Evolutionary conservation across 2,888 invertebrate genomes (phyloP), one percentile per base, ranked within the genome.

Genomic region (Zele albiditarsus): DNA sequence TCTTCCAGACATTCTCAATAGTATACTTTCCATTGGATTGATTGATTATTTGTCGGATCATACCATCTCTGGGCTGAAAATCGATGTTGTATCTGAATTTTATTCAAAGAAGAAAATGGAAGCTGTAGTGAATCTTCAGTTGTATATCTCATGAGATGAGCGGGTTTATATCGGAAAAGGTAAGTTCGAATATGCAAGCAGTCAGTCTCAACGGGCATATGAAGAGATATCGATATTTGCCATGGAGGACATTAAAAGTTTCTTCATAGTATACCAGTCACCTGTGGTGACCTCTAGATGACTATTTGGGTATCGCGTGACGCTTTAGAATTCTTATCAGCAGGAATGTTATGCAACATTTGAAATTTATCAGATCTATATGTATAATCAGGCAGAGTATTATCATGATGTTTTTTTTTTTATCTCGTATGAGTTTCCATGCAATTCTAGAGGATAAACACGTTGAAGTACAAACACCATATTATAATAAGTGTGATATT

Each of bases 221-320:
- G 73, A 79, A 53, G 31, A 23, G 25, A 20, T 81, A 83, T 84
- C 84, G 80, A 60, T 80, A 81, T 81, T 81, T 80, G 78, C 77
- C 70, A 73, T 63, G 78, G 79, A 81, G 80, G 84, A 86, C 84
- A 86, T 86, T 86, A 84, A 84, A 86, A 83, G 81, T 81, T 83
- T 63, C 80, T 73, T 82, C 84, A 83, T 81, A 81, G 81, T 82
- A 78, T 80, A 84, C 82, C 84, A 82, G 79, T 82, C 81, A 82
- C 76, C 53, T 78, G 25, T 65, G 16, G 10, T 10, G 16, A 46
- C 3, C 46, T n/a, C n/a, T 3, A 0, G n/a, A 46, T 14, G 46
- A 46, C n/a, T 2, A 46, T 14, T 46, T n/a, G 38, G 25, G 25
- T 25, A 58, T 58, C 25, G 20, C 57, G 2, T 58, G 3, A 58